Percentiles rank a stretch among this genome's conserved stretches.
Conservation (phyloP, 2,888 invertebrate genomes). For the Sinopyrophorus schimmeli region DNA sequence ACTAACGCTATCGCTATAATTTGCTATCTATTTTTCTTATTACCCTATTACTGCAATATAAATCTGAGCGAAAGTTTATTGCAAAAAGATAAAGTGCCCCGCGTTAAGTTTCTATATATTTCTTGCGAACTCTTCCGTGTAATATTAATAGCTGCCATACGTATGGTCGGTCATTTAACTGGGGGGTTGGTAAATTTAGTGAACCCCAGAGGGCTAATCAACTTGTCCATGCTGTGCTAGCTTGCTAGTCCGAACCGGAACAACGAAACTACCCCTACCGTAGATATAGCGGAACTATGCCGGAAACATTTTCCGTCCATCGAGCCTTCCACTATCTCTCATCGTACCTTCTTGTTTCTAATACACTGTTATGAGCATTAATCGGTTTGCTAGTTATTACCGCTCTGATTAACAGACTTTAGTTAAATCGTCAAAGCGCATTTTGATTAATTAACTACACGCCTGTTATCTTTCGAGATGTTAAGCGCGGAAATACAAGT, state of each 20-base stretch:
- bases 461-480: too few species aligned
- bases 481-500: too few species aligned
- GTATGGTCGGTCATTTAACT: conserved; percentile 23
- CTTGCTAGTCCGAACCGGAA: conserved; percentile 24
- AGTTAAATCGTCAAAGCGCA: background rate
- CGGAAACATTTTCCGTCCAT: conserved; percentile 23
- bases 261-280: conserved; percentile 27
- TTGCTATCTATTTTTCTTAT: too few species aligned
- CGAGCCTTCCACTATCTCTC: conserved; percentile 5
- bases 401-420: conserved; percentile 12
- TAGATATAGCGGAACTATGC: conserved; percentile 22
- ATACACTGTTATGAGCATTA: conserved; percentile 6
- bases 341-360: conserved; percentile 10
- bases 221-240: conserved; percentile 28
- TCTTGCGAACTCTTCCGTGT: conserved; percentile 17
- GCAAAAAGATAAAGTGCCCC: background rate
- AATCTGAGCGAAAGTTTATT: too few species aligned
- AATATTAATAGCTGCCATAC: conserved; percentile 31
- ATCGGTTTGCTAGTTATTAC: conserved; percentile 3
- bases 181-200: conserved; percentile 30
- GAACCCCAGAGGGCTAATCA: conserved; percentile 31
- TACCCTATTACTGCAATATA: too few species aligned
- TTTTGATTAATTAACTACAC: too few species aligned
- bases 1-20: background rate
- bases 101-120: background rate